Conservation (phyloP, 1,140 invertebrate genomes). For the Ruditapes philippinarum region DNA sequence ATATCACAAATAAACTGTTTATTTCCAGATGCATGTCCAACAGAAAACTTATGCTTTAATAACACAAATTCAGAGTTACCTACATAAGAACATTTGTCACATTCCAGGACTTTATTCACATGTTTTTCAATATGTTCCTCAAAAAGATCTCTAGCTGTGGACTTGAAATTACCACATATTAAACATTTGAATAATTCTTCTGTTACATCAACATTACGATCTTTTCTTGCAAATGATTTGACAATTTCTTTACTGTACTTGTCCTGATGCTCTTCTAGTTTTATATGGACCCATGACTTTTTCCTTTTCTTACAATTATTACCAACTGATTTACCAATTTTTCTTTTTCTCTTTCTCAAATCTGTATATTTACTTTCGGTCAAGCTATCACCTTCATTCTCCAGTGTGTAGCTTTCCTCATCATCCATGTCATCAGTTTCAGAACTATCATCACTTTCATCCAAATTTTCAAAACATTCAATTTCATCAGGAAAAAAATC, state of each 20-base stretch:
- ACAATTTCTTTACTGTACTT: conserved; percentile 40
- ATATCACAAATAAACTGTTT: conserved; percentile 46
- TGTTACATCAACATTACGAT: conserved; percentile 23
- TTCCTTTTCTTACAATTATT: too few relatives aligned
- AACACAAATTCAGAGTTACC: conserved; percentile 35
- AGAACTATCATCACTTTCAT: neutral
- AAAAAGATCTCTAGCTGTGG: conserved; percentile 24
- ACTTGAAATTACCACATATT: conserved; percentile 42
- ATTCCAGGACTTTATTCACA: conserved; percentile 39
- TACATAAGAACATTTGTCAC: conserved; percentile 12
- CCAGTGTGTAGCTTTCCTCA: neutral
- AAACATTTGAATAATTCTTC: conserved; percentile 43
- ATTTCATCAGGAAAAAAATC: too few relatives aligned
- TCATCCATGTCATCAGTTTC: too few relatives aligned
- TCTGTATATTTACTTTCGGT: neutral
- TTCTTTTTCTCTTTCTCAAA: neutral
- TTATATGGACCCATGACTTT: conserved; percentile 46
- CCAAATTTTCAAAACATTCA: neutral
- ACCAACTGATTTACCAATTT: neutral
- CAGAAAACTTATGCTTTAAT: neutral
- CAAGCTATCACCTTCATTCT: neutral
- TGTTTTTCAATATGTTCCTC: conserved; percentile 55
- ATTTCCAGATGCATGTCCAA: neutral
- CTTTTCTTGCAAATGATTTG: conserved; percentile 42
- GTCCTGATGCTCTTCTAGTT: conserved; percentile 32